Evolutionary conservation across 92 coral and sea anemone genomes (phyloP).

Genomic region (Zoanthus sansibaricus): DNA sequence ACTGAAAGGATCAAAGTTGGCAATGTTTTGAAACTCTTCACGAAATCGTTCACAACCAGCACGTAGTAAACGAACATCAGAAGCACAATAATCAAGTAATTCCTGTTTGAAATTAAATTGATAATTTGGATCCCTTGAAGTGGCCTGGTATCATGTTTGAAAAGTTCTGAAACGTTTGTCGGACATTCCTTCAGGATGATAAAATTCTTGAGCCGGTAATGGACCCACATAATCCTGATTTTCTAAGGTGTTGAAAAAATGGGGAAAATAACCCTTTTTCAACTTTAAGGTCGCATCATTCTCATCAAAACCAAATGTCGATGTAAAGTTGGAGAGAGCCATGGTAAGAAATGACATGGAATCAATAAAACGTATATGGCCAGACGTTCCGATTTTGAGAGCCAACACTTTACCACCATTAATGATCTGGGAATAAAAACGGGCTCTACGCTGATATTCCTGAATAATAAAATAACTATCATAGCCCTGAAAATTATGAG

Average conservation of each 20-base stretch:
- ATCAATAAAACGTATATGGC: not conserved
- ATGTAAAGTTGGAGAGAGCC: not conserved
- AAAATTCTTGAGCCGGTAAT: not conserved
- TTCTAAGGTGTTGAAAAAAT: not conserved
- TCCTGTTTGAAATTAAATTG: too few species aligned
- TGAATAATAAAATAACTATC: not conserved
- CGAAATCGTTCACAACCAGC: too few species aligned
- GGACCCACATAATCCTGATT: too few species aligned
- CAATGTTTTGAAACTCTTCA: not conserved
- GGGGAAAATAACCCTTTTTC: too few species aligned
- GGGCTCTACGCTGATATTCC: not conserved
- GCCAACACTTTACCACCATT: not conserved
- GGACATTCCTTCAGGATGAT: too few species aligned
- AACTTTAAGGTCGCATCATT: too few species aligned
- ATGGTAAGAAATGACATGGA: not conserved
- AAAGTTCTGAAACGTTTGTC: not conserved
- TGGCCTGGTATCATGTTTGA: not conserved
- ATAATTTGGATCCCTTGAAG: too few species aligned
- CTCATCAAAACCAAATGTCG: too few species aligned
- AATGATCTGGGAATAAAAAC: not conserved
- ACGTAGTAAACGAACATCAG: too few species aligned
- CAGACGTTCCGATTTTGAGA: not conserved
- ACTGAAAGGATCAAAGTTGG: too few species aligned
- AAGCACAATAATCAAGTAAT: too few species aligned
- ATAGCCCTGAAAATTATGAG: not conserved